Conservation (phyloP, 2,888 invertebrate genomes). For the Furcula furcula region DNA sequence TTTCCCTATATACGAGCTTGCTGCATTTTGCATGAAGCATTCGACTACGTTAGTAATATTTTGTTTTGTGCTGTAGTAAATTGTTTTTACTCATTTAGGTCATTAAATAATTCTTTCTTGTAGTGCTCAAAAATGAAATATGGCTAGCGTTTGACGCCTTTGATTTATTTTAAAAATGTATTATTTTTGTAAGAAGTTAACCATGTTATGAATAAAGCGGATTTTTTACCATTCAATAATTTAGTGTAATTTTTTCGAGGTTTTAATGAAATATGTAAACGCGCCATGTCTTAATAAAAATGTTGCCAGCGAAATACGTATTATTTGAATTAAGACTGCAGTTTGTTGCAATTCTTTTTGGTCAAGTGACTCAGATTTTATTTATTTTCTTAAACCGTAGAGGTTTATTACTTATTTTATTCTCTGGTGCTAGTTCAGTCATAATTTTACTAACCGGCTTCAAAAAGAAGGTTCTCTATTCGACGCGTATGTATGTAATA, state of each 20-base stretch:
- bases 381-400: constrained; percentile 1
- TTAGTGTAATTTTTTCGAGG: no score
- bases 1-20: constrained; percentile 54
- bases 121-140: no score
- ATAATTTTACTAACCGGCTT: no score
- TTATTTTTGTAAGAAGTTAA: no score
- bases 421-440: background rate
- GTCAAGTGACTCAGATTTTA: constrained; percentile 22
- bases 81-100: background rate
- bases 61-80: background rate
- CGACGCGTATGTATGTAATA: no score
- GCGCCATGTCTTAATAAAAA: constrained; percentile 44
- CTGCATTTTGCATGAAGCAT: constrained; percentile 23
- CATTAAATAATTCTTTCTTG: no score
- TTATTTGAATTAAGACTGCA: constrained; percentile 12
- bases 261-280: no score
- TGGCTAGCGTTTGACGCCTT: no score
- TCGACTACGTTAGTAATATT: background rate
- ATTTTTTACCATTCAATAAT: no score
- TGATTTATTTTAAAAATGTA: no score
- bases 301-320: constrained; percentile 24
- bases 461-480: no score
- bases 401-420: background rate
- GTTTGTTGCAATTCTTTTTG: constrained; percentile 17
- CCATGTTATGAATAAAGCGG: no score